A percentile compares a stretch with the other conserved stretches of the same genome.
phyloP scores from a whole-genome alignment of 1,140 invertebrate species.

The Octopus sinensis region DNA sequence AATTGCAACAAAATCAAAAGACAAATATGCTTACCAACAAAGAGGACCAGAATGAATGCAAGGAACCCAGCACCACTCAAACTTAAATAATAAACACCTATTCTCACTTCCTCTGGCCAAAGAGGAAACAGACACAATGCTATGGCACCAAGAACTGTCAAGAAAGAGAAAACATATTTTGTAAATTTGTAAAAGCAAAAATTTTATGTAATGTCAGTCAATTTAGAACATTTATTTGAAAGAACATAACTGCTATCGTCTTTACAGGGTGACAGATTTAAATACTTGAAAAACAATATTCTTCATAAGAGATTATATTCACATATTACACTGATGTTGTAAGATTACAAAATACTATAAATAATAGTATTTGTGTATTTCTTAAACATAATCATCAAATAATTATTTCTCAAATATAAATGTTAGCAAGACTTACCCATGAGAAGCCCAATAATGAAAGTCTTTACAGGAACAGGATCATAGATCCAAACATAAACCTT shows the following conservation, averaged over 20 bases:
- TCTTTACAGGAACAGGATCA: slow-evolving; percentile 94
- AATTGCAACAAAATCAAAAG: too few relatives aligned
- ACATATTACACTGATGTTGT: too few relatives aligned
- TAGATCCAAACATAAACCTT: slow-evolving; percentile 98
- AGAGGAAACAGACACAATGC: slow-evolving; percentile 96
- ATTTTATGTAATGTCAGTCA: too few relatives aligned
- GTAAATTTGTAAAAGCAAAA: background rate
- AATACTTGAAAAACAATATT: too few relatives aligned
- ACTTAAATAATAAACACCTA: slow-evolving; percentile 95
- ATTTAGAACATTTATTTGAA: too few relatives aligned
- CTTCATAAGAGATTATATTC: too few relatives aligned
- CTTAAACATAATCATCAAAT: too few relatives aligned
- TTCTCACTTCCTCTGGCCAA: slow-evolving; percentile 90
- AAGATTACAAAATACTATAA: too few relatives aligned
- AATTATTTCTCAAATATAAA: too few relatives aligned
- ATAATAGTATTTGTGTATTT: too few relatives aligned
- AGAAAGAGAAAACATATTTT: background rate
- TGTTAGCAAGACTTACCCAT: slow-evolving; percentile 60
- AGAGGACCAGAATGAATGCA: slow-evolving; percentile 85
- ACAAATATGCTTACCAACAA: slow-evolving; percentile 63
- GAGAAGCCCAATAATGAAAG: slow-evolving; percentile 89
- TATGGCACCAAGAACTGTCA: slow-evolving; percentile 81
- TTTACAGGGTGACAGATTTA: too few relatives aligned
- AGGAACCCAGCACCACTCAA: slow-evolving; percentile 90
- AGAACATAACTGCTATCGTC: too few relatives aligned